Conservation (phyloP, 2,113 vertebrate species). For the Anthoscopus minutus region DNA sequence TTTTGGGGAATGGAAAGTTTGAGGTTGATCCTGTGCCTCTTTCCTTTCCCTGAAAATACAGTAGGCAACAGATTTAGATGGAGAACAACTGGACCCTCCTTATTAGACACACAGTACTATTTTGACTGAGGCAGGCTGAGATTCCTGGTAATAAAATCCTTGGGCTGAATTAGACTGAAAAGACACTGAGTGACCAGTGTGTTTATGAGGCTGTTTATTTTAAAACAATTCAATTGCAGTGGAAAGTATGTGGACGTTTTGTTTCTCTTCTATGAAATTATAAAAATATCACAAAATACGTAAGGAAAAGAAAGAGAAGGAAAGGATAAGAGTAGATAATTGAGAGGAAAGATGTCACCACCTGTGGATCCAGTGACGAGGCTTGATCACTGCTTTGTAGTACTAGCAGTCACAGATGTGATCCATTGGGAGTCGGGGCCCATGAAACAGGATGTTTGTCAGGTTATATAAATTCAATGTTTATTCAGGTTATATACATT, state of each 20-base stretch:
- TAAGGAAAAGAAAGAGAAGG: neutral
- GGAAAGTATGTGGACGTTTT: neutral
- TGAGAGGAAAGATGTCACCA: neutral
- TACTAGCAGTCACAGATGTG: rapidly evolving
- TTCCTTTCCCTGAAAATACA: neutral
- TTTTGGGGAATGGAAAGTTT: neutral
- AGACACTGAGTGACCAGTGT: neutral
- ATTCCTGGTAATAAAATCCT: neutral
- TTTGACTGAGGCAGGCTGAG: neutral
- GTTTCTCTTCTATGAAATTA: neutral
- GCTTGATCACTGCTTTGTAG: neutral
- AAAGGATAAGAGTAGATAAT: neutral
- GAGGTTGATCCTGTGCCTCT: neutral
- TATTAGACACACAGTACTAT: neutral
- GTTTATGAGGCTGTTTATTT: neutral
- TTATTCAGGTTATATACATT: no score
- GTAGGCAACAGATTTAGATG: neutral
- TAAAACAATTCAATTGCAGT: neutral
- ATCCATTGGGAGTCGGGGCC: neutral
- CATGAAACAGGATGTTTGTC: neutral
- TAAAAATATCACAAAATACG: neutral
- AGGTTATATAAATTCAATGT: neutral
- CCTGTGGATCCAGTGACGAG: neutral
- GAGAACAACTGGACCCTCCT: neutral
- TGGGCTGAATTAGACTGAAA: neutral